A percentile compares a stretch with the other conserved stretches of the same genome.
phyloP scores from a whole-genome alignment of 2,113 vertebrate genomes.

The Dinomys branickii region DNA sequence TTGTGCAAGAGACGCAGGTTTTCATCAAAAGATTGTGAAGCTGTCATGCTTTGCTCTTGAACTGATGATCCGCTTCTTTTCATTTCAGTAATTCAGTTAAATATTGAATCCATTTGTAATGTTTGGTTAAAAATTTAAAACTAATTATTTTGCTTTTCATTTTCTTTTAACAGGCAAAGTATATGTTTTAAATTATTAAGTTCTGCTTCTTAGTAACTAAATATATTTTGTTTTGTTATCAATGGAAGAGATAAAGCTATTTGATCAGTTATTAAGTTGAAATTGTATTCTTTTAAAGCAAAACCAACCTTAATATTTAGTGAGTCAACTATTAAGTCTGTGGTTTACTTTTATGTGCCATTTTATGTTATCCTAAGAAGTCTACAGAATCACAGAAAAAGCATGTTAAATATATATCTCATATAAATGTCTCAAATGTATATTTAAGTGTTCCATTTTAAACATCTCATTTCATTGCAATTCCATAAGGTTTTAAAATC shows the following conservation, averaged over 20 bases:
- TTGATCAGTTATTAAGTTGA: constrained; percentile 51
- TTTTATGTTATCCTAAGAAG: neutral
- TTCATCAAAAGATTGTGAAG: neutral
- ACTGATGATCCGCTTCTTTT: neutral
- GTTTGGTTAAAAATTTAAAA: constrained; percentile 40
- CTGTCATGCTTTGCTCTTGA: neutral
- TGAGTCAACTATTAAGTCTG: neutral
- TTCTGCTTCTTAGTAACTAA: constrained; percentile 47
- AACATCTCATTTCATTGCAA: constrained; percentile 51
- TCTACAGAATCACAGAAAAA: constrained; percentile 45
- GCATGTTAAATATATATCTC: neutral
- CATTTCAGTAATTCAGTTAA: neutral
- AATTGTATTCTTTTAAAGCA: constrained; percentile 18
- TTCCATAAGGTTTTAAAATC: neutral
- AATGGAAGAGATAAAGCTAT: constrained; percentile 20
- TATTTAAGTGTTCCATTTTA: constrained; percentile 30
- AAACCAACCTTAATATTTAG: constrained; percentile 19
- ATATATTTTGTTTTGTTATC: constrained; percentile 41
- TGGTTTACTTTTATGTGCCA: constrained; percentile 8
- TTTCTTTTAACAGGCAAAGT: constrained; percentile 17
- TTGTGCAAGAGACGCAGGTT: neutral
- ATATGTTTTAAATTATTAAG: constrained; percentile 43
- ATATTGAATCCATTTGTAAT: neutral
- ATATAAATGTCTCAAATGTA: neutral
- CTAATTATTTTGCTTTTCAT: neutral